Percentiles rank a stretch among this genome's conserved stretches.
Conservation (phyloP, 2,797 vertebrate species). For the Triplophysa yarkandensis region DNA sequence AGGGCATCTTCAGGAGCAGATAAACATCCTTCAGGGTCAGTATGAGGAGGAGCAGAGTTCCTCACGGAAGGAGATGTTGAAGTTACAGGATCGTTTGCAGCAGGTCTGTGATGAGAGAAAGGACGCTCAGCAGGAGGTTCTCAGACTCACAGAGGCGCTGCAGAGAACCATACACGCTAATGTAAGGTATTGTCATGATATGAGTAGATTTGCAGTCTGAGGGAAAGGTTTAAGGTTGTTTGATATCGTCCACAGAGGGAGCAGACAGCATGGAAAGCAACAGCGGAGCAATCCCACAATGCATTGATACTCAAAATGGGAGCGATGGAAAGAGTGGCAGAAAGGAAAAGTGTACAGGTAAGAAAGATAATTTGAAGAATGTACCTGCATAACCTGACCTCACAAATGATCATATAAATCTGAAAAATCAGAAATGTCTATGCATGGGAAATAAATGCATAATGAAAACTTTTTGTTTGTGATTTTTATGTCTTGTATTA, state of each 20-base stretch:
- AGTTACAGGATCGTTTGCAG: slow-evolving; percentile 64
- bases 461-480: background rate
- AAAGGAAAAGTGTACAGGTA: slow-evolving; percentile 72
- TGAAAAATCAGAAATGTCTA: background rate
- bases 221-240: background rate
- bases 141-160: slow-evolving; percentile 67
- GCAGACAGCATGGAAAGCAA: slow-evolving; percentile 68
- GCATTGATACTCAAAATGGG: slow-evolving; percentile 68
- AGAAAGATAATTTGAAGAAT: no score
- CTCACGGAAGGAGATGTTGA: slow-evolving; percentile 66
- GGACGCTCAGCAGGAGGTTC: slow-evolving; percentile 65
- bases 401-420: no score
- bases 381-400: no score
- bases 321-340: slow-evolving; percentile 71
- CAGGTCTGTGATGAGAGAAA: slow-evolving; percentile 66
- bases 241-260: slow-evolving; percentile 55
- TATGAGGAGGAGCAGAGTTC: slow-evolving; percentile 70
- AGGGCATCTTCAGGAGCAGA: slow-evolving; percentile 70
- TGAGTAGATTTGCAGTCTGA: background rate
- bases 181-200: slow-evolving; percentile 54
- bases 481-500: slow-evolving; percentile 44
- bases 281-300: slow-evolving; percentile 67
- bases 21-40: slow-evolving; percentile 67
- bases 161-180: slow-evolving; percentile 68
- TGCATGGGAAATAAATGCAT: no score